Conservation (phyloP, 2,888 invertebrate genomes). For the Melanchra persicariae region DNA sequence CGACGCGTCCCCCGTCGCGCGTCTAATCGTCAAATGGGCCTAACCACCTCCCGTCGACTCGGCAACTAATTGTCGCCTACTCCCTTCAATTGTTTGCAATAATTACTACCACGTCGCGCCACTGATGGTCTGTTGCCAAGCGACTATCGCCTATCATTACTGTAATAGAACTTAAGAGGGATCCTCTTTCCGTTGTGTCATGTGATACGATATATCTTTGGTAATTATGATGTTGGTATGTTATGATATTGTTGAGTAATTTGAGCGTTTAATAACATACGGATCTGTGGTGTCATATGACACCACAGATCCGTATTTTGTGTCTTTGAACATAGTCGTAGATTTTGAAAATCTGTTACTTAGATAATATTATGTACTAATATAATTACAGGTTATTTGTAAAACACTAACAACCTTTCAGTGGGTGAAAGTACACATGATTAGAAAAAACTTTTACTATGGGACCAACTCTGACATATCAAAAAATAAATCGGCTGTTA, state of each 20-base stretch:
- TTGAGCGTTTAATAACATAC: not conserved
- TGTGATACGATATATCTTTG: constrained; percentile 15
- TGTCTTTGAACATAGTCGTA: not conserved
- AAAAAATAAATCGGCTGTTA: too few relatives aligned
- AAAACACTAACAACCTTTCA: too few relatives aligned
- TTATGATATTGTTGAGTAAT: not conserved
- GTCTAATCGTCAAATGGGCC: constrained; percentile 59
- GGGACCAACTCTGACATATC: too few relatives aligned
- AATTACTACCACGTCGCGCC: constrained; percentile 48
- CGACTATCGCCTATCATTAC: constrained; percentile 36
- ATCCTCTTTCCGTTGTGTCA: constrained; percentile 27
- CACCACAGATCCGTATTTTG: too few relatives aligned
- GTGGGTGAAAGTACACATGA: too few relatives aligned
- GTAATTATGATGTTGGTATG: constrained; percentile 4
- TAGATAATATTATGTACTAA: too few relatives aligned
- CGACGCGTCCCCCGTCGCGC: constrained; percentile 52
- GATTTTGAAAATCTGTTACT: too few relatives aligned
- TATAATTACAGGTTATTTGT: too few relatives aligned
- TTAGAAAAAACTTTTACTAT: too few relatives aligned
- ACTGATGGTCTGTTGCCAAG: constrained; percentile 36
- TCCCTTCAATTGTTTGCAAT: constrained; percentile 44
- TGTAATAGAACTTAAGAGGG: constrained; percentile 53
- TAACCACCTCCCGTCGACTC: constrained; percentile 46
- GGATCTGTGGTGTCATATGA: not conserved
- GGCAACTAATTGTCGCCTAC: constrained; percentile 58